Evolutionary conservation across 2,113 vertebrate species (phyloP), one percentile per base, ranked within the genome.

Genomic region (Apodemus speciosus): DNA sequence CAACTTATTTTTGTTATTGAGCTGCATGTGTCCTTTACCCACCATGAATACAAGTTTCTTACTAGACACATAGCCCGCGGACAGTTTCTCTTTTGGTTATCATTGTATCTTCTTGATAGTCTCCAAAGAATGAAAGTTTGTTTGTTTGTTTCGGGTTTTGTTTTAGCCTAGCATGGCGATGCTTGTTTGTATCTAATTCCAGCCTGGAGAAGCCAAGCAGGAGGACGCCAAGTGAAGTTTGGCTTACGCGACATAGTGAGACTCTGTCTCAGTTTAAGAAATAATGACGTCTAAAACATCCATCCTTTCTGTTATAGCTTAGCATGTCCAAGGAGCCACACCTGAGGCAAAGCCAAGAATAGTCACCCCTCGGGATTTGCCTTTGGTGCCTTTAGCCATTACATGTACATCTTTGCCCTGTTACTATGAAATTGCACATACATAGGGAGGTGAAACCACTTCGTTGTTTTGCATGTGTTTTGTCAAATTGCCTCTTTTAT

Each of bases 41-140:
- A 49, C 79, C 90, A 92, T 68, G 20, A 92, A 90, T 92, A 79
- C 40, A 40, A 73, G 80, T 92, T 92, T 13, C 35, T 56, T 75
- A 60, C 75, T 30, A 51, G 27, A 60, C 62, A 43, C 13, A 27
- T 88, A 38, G 84, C 49, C 87, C 88, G 10, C 21, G 68, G 75
- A 80, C 88, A 9, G 23, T 90, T 35, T 21, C 46, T 77, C 46
- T 64, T 0, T 51, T n/a, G 6, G 3, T 81, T 85, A 5, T 71
- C 21, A 79, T 93, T 83, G 58, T 23, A n/a, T 30, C 76, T 85
- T 73, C 53, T 66, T 66, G 21, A 62, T 11, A 25, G 69, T 71
- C 77, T 80, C 90, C 79, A 72, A 92, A 86, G 46, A 35, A 80
- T 6, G 75, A 71, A 92, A 49, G 23, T 77, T 94, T 16, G 7